A percentile compares a stretch with the other conserved stretches of the same genome.
phyloP scores from a whole-genome alignment of 2,113 vertebrate species.

The Bubo scandiacus region DNA sequence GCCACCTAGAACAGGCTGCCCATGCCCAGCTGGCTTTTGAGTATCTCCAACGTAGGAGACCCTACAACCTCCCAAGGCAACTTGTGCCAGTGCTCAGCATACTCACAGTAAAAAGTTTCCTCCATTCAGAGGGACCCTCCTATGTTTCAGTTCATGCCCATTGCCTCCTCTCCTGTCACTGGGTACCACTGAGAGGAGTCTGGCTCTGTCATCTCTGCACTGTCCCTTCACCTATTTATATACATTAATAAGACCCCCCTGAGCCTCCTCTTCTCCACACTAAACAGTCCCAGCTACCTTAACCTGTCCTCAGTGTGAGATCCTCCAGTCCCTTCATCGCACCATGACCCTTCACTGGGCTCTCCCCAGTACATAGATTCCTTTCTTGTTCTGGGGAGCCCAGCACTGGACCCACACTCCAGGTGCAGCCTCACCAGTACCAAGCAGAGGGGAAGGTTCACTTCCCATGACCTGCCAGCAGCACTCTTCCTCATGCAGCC shows the following conservation, averaged over 20 bases:
- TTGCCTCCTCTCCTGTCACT: background rate
- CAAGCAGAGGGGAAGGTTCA: background rate
- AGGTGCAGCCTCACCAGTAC: background rate
- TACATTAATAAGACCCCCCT: accelerated
- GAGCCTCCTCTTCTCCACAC: background rate
- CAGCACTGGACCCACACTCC: background rate
- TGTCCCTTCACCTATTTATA: background rate
- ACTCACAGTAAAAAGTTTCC: background rate
- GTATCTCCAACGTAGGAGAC: background rate
- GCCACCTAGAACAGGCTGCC: background rate
- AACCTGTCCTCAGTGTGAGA: background rate
- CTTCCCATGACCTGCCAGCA: background rate
- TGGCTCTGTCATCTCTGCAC: background rate
- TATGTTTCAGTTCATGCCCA: background rate
- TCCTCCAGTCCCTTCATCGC: background rate
- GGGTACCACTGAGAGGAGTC: background rate
- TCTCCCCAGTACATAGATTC: accelerated
- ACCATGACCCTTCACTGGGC: background rate
- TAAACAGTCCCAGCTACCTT: background rate
- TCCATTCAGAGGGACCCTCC: background rate
- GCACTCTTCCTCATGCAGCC: background rate
- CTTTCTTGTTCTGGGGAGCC: background rate
- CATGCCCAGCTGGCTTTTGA: background rate
- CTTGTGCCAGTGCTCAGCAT: background rate
- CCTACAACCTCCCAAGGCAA: background rate